phyloP scores from a whole-genome alignment of 30 jellyfish, hydroid and myxozoan species.

The Morbakka virulenta region DNA sequence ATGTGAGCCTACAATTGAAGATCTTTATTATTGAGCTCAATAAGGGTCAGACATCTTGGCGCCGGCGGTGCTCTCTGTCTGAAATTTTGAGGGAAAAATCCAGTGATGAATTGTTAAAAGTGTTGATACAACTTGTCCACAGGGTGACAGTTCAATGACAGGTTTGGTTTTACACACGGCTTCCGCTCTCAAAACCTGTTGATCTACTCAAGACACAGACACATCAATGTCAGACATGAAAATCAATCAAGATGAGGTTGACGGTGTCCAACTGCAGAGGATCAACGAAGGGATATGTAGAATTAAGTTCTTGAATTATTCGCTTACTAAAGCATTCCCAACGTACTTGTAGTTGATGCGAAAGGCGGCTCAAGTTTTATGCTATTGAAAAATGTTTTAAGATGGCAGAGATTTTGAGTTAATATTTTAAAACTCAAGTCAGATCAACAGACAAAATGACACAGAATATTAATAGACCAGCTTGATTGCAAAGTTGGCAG shows the following conservation, averaged over 20 bases:
- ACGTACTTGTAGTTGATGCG: neutral
- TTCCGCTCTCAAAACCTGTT: constrained; percentile 35
- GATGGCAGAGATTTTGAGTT: neutral
- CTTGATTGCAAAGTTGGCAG: too few species aligned
- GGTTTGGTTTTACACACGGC: constrained; percentile 48
- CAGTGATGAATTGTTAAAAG: constrained; percentile 45
- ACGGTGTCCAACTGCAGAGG: neutral
- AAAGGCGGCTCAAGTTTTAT: neutral
- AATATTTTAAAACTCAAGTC: neutral
- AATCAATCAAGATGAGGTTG: neutral
- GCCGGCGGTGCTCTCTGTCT: constrained; percentile 89
- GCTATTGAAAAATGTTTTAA: neutral
- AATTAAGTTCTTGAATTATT: neutral
- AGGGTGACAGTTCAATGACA: constrained; percentile 55
- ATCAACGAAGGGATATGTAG: neutral
- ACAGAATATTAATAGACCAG: neutral
- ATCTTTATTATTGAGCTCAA: constrained; percentile 53
- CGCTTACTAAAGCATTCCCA: neutral
- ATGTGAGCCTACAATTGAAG: neutral
- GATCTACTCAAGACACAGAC: neutral
- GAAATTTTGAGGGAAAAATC: constrained; percentile 51
- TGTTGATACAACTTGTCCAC: constrained; percentile 83
- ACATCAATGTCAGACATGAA: neutral
- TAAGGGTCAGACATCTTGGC: constrained; percentile 77
- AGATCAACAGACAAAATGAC: neutral